Conservation (phyloP, 1,140 invertebrate species). For the Trissolcus basalis region DNA sequence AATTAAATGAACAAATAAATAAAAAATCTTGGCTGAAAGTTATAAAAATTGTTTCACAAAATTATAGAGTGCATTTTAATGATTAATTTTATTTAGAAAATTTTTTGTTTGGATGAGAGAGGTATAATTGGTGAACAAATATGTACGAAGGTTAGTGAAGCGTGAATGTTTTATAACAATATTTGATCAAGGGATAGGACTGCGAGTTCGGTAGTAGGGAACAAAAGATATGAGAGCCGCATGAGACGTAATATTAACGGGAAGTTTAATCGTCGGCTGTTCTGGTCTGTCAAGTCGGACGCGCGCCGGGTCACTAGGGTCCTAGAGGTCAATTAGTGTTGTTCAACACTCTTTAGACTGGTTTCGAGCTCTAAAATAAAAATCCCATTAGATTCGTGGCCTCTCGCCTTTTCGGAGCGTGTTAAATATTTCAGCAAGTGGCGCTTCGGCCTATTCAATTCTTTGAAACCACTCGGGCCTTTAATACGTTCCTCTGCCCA, state of each 20-base stretch:
- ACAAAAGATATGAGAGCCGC: constrained; percentile 56
- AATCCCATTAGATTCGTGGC: constrained; percentile 56
- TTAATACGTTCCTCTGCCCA: constrained; percentile 15
- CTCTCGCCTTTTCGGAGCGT: constrained; percentile 49
- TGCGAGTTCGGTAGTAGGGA: constrained; percentile 41
- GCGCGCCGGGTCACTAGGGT: constrained; percentile 73
- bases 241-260: constrained; percentile 72
- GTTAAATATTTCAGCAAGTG: constrained; percentile 57
- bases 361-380: constrained; percentile 58
- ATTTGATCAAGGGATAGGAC: constrained; percentile 41
- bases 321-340: constrained; percentile 74
- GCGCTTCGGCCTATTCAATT: constrained; percentile 52
- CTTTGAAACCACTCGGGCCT: constrained; percentile 22
- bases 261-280: constrained; percentile 73
- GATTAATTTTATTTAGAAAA: no score
- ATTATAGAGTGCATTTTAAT: no score
- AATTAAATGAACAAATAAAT: no score
- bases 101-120: no score
- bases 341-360: constrained; percentile 71
- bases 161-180: constrained; percentile 17
- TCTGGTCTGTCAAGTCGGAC: constrained; percentile 71
- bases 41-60: no score
- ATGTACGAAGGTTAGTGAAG: no score
- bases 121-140: no score
- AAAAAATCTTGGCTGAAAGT: no score